phyloP scores from a whole-genome alignment of 2,113 vertebrate species.

The Leucopsar rothschildi region DNA sequence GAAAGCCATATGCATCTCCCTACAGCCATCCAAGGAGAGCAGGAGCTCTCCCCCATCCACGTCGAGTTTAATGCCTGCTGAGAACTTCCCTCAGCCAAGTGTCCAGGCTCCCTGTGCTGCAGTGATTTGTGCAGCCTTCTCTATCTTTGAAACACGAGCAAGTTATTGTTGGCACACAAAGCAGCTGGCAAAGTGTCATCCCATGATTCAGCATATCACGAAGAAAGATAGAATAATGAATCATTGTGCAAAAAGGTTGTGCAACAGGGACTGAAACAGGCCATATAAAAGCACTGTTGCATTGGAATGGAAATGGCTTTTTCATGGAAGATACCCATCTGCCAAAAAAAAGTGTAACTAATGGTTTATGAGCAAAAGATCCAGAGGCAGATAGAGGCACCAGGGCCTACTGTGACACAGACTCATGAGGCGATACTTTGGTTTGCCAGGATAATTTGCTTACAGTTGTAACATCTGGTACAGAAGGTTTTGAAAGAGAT shows the following conservation, averaged over 20 bases:
- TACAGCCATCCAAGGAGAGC: not conserved
- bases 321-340: not conserved
- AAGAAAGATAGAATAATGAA: constrained; percentile 34
- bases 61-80: not conserved
- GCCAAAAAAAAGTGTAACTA: constrained; percentile 27
- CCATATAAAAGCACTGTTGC: constrained; percentile 5
- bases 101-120: not conserved
- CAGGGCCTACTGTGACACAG: constrained; percentile 32
- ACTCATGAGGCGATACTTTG: not conserved
- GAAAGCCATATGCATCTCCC: not conserved
- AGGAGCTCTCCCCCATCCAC: not conserved
- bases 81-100: not conserved
- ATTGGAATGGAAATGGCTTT: constrained; percentile 30
- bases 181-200: constrained; percentile 22
- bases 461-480: constrained; percentile 43
- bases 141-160: not conserved
- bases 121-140: constrained; percentile 8
- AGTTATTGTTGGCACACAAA: constrained; percentile 44
- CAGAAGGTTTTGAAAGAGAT: constrained; percentile 24
- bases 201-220: constrained; percentile 50
- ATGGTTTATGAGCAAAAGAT: constrained; percentile 48
- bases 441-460: constrained; percentile 41
- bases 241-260: constrained; percentile 34
- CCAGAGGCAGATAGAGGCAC: constrained; percentile 28
- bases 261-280: not conserved